Evolutionary conservation across 2,888 invertebrate species (phyloP), one percentile per base, ranked within the genome.

Genomic region (Zele albiditarsus): DNA sequence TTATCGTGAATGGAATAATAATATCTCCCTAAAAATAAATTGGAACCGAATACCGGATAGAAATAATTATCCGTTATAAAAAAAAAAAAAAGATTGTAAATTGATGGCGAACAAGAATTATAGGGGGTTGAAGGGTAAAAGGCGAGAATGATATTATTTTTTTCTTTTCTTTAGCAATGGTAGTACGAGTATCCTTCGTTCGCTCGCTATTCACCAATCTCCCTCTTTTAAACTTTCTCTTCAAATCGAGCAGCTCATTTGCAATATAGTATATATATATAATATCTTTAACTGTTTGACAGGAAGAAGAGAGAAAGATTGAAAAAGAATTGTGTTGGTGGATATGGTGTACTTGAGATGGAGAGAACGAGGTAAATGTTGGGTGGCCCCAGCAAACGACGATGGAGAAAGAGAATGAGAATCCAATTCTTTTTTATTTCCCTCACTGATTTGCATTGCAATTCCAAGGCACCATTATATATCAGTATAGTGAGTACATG

Each of bases 151-250:
- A 8, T 14, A 31, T 28, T 31, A 27, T n/a, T 62, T n/a, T 46
- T 16, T 46, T 2, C 3, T 46, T 46, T 33, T 33, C 4, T 63
- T 31, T 3, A 1, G 6, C n/a, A 28, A 62, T 62, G 31, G 28
- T 42, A 33, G 16, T 10, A 46, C 12, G 10, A 67, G 25, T 25
- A 46, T 46, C 49, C 46, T 49, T 49, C 12, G 53, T 27, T 53
- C 20, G 53, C 8, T 53, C 12, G 14, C 46, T 46, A n/a, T 20
- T 20, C 20, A 53, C 53, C 53, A 20, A 53, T 68, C 77, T 77
- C 79, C 80, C 81, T 80, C 81, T 84, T 84, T 81, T 80, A 83
- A 82, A 80, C 83, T 85, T 84, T 84, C 83, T 83, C 83, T 81
- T 80, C 80, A 77, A 80, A 80, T 78, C 69, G 81, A 78, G 76